These are phyloP conservation scores for Aricia agestis DNA, from an alignment of 1,140 invertebrate species.

Conservation along the genomic window DNA sequence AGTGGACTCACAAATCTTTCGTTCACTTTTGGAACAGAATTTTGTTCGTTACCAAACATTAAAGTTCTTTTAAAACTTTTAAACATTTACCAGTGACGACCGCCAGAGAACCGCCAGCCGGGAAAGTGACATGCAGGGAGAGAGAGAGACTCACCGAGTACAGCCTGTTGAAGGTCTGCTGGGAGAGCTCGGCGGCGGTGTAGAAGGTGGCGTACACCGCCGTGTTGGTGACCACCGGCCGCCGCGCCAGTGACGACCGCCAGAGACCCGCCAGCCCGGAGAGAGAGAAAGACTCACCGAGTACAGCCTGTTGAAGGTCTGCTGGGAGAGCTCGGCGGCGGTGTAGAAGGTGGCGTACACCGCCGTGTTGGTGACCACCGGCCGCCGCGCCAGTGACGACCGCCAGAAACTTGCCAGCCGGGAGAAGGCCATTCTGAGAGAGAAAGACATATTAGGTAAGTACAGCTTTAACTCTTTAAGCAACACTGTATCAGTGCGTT, in stretches of 20 bases:
- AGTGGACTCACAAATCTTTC: too few relatives aligned
- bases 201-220: constrained; percentile 86
- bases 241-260: constrained; percentile 36
- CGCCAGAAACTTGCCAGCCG: constrained; percentile 38
- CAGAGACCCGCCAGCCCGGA: constrained; percentile 38
- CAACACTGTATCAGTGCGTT: too few relatives aligned
- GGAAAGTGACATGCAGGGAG: constrained; percentile 32
- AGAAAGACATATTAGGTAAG: not conserved
- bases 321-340: constrained; percentile 86
- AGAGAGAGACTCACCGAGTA: constrained; percentile 76
- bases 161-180: constrained; percentile 83
- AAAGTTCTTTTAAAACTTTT: too few relatives aligned
- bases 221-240: constrained; percentile 84
- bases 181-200: constrained; percentile 85
- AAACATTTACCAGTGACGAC: not conserved
- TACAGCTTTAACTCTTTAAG: too few relatives aligned
- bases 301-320: constrained; percentile 81
- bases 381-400: constrained; percentile 70
- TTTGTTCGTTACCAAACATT: too few relatives aligned
- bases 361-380: constrained; percentile 83
- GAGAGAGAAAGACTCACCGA: constrained; percentile 65
- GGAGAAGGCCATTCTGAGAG: constrained; percentile 35
- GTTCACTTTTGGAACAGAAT: too few relatives aligned
- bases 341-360: constrained; percentile 87
- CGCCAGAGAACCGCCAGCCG: constrained; percentile 27